Evolutionary conservation across 2,113 vertebrate genomes (phyloP).

Genomic region (Chlorodrepanis virens): DNA sequence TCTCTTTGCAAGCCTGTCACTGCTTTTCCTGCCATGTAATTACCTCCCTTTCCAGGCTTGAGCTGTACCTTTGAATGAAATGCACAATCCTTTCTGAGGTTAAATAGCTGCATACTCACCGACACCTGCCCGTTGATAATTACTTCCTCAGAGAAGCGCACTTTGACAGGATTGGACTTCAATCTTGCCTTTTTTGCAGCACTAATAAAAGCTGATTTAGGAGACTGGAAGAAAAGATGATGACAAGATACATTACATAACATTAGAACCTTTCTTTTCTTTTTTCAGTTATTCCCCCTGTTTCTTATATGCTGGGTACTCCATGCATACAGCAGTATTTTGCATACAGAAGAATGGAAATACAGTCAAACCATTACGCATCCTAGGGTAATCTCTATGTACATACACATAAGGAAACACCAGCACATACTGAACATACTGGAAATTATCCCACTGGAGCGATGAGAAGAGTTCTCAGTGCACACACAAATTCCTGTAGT

Average conservation of each 20-base stretch:
- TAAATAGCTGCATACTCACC: conserved; percentile 78
- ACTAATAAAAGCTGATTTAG: conserved; percentile 98
- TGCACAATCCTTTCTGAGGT: not conserved
- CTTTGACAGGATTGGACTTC: conserved; percentile 98
- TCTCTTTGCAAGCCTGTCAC: not conserved
- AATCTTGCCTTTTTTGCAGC: conserved; percentile 98
- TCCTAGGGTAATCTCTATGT: not conserved
- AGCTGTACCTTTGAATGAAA: not conserved
- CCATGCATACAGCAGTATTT: not conserved
- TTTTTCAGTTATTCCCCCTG: not conserved
- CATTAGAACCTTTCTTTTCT: not conserved
- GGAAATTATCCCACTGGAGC: not conserved
- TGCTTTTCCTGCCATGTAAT: not conserved
- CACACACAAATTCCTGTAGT: not conserved
- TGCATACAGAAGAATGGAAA: not conserved
- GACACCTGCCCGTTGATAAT: conserved; percentile 97
- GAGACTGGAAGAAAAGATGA: conserved; percentile 81
- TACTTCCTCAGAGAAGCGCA: conserved; percentile 97
- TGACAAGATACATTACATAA: conserved; percentile 21
- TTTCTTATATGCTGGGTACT: not conserved
- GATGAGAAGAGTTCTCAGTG: not conserved
- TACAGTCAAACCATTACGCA: not conserved
- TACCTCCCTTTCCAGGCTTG: not conserved
- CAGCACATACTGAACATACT: not conserved
- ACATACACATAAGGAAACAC: not conserved